Conservation (phyloP, 2,888 invertebrate species). For the Hololepta plana region DNA sequence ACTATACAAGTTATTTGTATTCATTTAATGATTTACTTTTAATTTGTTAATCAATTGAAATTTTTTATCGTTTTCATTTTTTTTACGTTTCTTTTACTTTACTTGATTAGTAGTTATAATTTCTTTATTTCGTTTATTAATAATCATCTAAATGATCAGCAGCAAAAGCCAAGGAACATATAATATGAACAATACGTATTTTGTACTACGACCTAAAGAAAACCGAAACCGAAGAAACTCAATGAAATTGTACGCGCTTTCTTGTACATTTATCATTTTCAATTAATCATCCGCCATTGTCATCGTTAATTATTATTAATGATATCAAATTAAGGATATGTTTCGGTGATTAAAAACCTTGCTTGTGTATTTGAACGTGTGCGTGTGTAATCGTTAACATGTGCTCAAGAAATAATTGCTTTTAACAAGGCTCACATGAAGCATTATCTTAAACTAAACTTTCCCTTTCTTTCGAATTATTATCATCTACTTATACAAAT, state of each 20-base stretch:
- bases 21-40: conserved; percentile 6
- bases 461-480: too few relatives aligned
- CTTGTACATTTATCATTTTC: too few relatives aligned
- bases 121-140: conserved; percentile 5
- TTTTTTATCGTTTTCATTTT: conserved; percentile 6
- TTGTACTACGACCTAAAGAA: background rate
- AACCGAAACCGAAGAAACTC: conserved; percentile 4
- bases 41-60: conserved; percentile 6
- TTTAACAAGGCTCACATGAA: too few relatives aligned
- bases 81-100: too few relatives aligned
- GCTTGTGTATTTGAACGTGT: too few relatives aligned
- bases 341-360: too few relatives aligned
- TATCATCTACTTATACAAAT: too few relatives aligned
- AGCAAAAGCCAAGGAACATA: conserved; percentile 23
- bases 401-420: too few relatives aligned
- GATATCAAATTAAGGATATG: conserved; percentile 5
- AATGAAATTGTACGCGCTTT: conserved; percentile 5
- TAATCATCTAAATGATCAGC: conserved; percentile 13
- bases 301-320: conserved; percentile 4
- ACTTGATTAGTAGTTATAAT: conserved; percentile 6
- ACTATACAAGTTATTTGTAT: conserved; percentile 1
- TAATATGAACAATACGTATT: conserved; percentile 13
- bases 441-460: too few relatives aligned
- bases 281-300: conserved; percentile 2
- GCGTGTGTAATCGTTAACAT: too few relatives aligned